Base-by-base conservation (phyloP, 2,888 invertebrate species). In the Girardia tigrina region DNA sequence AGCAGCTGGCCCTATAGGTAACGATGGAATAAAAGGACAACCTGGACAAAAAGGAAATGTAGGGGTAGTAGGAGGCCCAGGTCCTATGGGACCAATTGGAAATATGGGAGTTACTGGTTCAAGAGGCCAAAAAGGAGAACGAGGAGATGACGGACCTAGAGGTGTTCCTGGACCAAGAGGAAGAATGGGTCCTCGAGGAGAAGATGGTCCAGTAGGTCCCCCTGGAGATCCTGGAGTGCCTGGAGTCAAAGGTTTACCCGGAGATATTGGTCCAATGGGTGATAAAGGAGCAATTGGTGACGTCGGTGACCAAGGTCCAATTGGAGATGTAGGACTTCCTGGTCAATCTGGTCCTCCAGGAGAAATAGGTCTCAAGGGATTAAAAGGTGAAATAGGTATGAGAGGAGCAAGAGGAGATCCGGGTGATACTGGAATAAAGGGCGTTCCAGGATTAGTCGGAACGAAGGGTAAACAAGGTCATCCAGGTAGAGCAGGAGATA, bases 101-200 rank as follows among this genome's bases (percentile, higher is more conserved):
- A 71, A 28, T 28, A 4, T 4, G n/a, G 71, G 71, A 71, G 14
- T 28, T n/a, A 27, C 4, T 0, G 91, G 91, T 0, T 82, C 87
- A 6, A 87, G 89, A 0, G 91, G 91, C n/a, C 91, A 90, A 84
- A 90, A 91, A 82, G 91, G 91, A 0, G 89, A 89, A 81, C 84
- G 87, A 0, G 78, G 78, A 74, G 77, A 78, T 16, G 71, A 71
- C 71, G 79, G 78, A 36, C 23, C 73, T 0, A 74, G 77, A 4
- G 79, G 79, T n/a, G 42, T 76, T 0, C 75, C 75, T 2, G 56
- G 56, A 20, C 56, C 56, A 56, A 56, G 56, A 56, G 56, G 56
- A 56, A 56, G 56, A 23, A 6, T 56, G 4, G 78, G 79, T 28
- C 77, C 71, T 1, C 76, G 73, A 26, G 78, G 78, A n/a, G 72